These are phyloP conservation scores for Pseudococcus viburni DNA, from an alignment of 2,888 invertebrate species.

Conservation along the genomic window DNA sequence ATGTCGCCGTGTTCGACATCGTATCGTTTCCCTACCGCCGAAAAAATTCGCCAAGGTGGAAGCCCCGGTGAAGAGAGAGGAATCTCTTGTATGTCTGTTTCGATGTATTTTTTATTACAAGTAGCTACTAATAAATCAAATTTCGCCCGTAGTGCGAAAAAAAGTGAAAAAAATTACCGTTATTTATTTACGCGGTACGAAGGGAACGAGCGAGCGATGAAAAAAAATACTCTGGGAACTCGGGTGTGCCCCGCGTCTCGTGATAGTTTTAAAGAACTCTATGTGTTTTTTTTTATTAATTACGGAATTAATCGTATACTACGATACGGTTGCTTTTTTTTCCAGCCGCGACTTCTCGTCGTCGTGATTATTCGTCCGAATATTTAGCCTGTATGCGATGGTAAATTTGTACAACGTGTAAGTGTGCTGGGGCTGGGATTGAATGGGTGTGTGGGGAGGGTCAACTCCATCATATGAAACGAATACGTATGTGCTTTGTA, in stretches of 20 bases:
- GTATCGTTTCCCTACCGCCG: background rate
- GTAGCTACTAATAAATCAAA: conserved; percentile 25
- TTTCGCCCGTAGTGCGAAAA: conserved; percentile 7
- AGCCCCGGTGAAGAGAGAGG: background rate
- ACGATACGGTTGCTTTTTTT: background rate
- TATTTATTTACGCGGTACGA: conserved; percentile 4
- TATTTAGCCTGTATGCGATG: background rate
- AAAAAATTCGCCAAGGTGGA: background rate
- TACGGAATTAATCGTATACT: conserved; percentile 19
- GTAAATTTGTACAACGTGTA: conserved; percentile 3
- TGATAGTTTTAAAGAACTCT: conserved; percentile 13
- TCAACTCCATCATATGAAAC: background rate
- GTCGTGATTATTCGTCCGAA: conserved; percentile 23
- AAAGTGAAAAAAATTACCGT: conserved; percentile 19
- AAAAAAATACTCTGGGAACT: background rate
- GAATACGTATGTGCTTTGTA: background rate
- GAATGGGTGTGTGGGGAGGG: background rate
- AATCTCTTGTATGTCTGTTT: background rate
- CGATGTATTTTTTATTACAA: conserved; percentile 25
- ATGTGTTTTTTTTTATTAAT: background rate
- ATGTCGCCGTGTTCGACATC: conserved; percentile 20
- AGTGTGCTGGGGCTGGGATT: background rate
- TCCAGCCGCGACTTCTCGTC: background rate
- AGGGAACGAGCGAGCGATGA: background rate
- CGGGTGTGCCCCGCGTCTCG: background rate